Conservation (phyloP, 1,140 invertebrate genomes). For the Littorina saxatilis region DNA sequence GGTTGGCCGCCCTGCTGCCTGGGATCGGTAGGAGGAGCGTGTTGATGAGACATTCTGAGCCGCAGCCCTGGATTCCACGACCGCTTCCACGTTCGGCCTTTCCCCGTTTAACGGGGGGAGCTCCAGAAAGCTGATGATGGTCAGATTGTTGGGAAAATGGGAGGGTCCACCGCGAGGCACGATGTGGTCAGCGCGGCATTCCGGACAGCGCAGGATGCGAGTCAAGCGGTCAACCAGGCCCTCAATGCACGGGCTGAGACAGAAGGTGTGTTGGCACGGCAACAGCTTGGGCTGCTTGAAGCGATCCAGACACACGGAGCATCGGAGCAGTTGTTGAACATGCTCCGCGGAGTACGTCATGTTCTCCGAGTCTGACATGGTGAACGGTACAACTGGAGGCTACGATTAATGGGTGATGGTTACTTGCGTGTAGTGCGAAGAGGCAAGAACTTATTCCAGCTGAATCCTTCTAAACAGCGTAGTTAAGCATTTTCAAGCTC, state of each 20-base stretch:
- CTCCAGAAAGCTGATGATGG: conserved; percentile 68
- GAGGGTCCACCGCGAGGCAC: conserved; percentile 81
- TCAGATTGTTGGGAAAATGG: conserved; percentile 66
- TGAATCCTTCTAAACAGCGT: no score
- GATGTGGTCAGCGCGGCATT: conserved; percentile 97
- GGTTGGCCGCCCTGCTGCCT: background rate
- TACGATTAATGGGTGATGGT: no score
- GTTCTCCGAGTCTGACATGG: no score
- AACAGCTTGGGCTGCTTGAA: conserved; percentile 97
- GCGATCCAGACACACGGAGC: conserved; percentile 97
- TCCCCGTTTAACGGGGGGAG: conserved; percentile 90
- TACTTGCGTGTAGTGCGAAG: no score
- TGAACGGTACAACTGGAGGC: no score
- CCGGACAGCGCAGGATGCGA: conserved; percentile 95
- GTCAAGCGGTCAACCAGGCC: conserved; percentile 60
- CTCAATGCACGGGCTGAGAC: conserved; percentile 86
- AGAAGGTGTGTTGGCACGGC: conserved; percentile 99
- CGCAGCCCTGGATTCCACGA: conserved; percentile 9
- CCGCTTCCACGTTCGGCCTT: conserved; percentile 80
- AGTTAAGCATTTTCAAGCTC: no score
- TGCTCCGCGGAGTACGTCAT: conserved; percentile 74
- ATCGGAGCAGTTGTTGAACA: conserved; percentile 97
- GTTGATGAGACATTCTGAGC: background rate
- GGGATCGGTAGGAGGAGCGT: background rate
- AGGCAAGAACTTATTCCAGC: no score